Evolutionary conservation across 2,888 invertebrate species (phyloP), one percentile per base, ranked within the genome.

Genomic region (Empis stercorea): DNA sequence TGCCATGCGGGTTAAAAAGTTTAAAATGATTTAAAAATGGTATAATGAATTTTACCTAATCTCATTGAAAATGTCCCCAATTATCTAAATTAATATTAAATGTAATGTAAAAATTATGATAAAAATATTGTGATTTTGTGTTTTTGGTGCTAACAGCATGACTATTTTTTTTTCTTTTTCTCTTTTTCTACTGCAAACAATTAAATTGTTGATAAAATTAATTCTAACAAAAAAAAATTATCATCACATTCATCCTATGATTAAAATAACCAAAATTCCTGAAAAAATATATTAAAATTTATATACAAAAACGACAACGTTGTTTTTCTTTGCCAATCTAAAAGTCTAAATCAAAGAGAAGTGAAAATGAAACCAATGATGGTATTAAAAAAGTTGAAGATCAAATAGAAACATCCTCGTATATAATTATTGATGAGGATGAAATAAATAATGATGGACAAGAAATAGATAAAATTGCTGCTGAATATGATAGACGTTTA

Each of bases 401-500:
- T 34, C 11, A 16, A 44, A 30, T 36, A 13, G 54, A 32, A 60
- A 63, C 46, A 15, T 41, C 56, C 27, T 65, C 68, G 15, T 55
- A 65, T 42, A 59, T 66, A 40, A 65, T 66, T 36, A 65, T 66
- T 54, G 66, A 66, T 55, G 61, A 65, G 52, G 67, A 67, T 52
- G 68, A 65, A 52, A 53, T 63, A 44, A 64, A 62, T 53, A 63
- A 61, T 49, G 68, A 69, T 53, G 66, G 66, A 50, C 58, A 64
- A 10, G 64, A 68, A 51, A 64, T 68, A 62, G 66, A 23, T 61
- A 62, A 63, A 49, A 68, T 70, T 47, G 65, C 64, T 36, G 64
- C 61, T 49, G 70, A 70, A 59, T 76, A 76, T 56, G 75, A 76
- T 54, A 60, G 70, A 47, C 67, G 74, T 32, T 66, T 80, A 52